Conservation (phyloP, 2,888 invertebrate species). For the Drosophila emarginata region DNA sequence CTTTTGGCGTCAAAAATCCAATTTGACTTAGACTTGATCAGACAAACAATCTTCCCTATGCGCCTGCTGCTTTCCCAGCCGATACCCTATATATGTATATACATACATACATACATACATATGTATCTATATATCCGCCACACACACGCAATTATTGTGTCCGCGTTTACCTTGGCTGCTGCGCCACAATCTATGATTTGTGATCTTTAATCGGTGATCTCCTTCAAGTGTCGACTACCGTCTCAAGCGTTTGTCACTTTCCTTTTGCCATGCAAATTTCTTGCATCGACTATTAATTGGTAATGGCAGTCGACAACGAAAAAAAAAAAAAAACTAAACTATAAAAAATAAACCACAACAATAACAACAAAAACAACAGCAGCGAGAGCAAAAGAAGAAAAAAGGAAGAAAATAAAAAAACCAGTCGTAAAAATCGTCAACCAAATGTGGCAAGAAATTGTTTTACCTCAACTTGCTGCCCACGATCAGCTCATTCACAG, state of each 20-base stretch:
- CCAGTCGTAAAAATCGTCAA: constrained; percentile 73
- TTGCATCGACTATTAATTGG: constrained; percentile 72
- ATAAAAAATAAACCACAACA: constrained; percentile 19
- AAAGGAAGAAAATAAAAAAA: constrained; percentile 40
- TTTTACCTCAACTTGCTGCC: constrained; percentile 37
- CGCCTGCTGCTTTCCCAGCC: constrained; percentile 18
- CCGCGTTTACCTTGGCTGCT: constrained; percentile 51
- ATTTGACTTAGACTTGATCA: constrained; percentile 35
- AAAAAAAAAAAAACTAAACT: constrained; percentile 23
- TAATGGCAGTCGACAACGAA: constrained; percentile 62
- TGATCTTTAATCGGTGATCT: constrained; percentile 43
- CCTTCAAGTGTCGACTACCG: constrained; percentile 30
- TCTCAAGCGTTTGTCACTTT: constrained; percentile 61
- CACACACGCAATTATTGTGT: constrained; percentile 52
- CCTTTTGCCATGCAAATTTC: constrained; percentile 73
- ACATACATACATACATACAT: constrained; percentile 60
- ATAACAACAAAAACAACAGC: constrained; percentile 16
- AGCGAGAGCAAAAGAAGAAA: constrained; percentile 7
- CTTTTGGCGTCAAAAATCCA: constrained; percentile 58
- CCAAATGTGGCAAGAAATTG: constrained; percentile 43
- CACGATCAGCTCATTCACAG: constrained; percentile 31
- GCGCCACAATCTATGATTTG: constrained; percentile 33
- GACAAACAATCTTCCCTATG: neutral
- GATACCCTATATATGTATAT: constrained; percentile 52
- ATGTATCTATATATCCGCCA: constrained; percentile 40